These are phyloP conservation scores for Rhea americana DNA, from an alignment of 2,113 vertebrate species.

Conservation along the genomic window DNA sequence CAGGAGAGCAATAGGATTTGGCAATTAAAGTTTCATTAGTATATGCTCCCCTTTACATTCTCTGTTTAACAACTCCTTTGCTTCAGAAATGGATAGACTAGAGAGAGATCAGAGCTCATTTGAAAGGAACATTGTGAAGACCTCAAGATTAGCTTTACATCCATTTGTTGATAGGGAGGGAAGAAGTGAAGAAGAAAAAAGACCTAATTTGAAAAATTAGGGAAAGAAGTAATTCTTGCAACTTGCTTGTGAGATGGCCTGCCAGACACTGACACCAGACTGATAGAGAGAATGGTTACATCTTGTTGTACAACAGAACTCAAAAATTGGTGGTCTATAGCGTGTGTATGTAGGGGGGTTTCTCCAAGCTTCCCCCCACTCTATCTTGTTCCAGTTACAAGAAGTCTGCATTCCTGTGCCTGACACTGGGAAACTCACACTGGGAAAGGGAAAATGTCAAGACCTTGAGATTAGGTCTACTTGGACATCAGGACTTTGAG, in stretches of 20 bases:
- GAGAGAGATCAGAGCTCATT: background rate
- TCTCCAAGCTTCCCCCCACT: too few relatives aligned
- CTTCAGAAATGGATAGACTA: constrained; percentile 17
- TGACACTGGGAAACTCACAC: too few relatives aligned
- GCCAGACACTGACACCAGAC: background rate
- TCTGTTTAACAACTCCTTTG: constrained; percentile 52
- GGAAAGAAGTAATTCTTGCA: background rate
- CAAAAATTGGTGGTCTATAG: background rate
- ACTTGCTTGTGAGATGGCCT: constrained; percentile 29
- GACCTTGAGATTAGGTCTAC: too few relatives aligned
- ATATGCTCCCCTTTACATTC: constrained; percentile 37
- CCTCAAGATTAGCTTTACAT: background rate
- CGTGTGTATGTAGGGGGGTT: too few relatives aligned
- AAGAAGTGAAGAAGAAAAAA: background rate
- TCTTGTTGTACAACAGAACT: background rate
- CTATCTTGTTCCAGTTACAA: too few relatives aligned
- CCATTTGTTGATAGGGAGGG: background rate
- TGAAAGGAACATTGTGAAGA: background rate
- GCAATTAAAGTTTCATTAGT: constrained; percentile 72
- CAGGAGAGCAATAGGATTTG: constrained; percentile 67
- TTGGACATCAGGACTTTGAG: too few relatives aligned
- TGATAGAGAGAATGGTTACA: background rate
- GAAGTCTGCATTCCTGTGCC: too few relatives aligned
- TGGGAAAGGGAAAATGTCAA: too few relatives aligned
- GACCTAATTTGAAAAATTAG: background rate